phyloP scores from a whole-genome alignment of 2,113 vertebrate species.

The Sceloporus undulatus region DNA sequence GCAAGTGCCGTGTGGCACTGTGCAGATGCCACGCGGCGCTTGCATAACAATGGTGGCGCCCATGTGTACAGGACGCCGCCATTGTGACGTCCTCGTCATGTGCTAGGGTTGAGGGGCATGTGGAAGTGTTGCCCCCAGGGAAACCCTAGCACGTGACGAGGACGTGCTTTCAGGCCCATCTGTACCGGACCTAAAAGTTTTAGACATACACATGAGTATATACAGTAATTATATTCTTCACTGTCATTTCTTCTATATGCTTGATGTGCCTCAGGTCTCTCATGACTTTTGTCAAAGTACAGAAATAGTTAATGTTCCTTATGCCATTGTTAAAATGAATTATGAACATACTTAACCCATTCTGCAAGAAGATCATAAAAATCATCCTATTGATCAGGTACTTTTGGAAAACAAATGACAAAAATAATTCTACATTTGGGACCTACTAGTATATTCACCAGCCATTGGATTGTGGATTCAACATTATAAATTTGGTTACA shows the following conservation, averaged over 20 bases:
- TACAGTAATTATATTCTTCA: slow-evolving; percentile 25
- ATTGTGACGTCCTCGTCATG: too few species aligned
- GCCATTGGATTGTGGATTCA: slow-evolving; percentile 50
- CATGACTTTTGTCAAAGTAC: slow-evolving; percentile 44
- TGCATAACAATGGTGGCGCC: too few species aligned
- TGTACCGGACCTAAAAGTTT: too few species aligned
- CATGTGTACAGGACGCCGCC: too few species aligned
- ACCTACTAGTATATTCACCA: slow-evolving; percentile 15
- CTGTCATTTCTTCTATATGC: slow-evolving; percentile 10
- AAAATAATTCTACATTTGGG: slow-evolving; percentile 53
- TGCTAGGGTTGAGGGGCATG: too few species aligned
- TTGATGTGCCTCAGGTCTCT: slow-evolving; percentile 38
- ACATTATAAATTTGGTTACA: slow-evolving; percentile 41
- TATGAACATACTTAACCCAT: slow-evolving; percentile 34
- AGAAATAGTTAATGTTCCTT: slow-evolving; percentile 53
- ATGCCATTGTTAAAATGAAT: slow-evolving; percentile 62
- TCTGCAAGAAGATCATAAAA: slow-evolving; percentile 50
- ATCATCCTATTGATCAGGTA: slow-evolving; percentile 38
- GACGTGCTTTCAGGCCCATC: too few species aligned
- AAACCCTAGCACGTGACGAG: too few species aligned
- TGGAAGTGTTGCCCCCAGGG: too few species aligned
- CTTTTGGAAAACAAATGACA: slow-evolving; percentile 53
- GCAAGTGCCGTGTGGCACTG: too few species aligned
- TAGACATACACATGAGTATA: too few species aligned
- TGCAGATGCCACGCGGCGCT: too few species aligned